A percentile compares a stretch with the other conserved stretches of the same genome.
Conservation (phyloP, 2,113 vertebrate genomes). For the Enhydra lutris region DNA sequence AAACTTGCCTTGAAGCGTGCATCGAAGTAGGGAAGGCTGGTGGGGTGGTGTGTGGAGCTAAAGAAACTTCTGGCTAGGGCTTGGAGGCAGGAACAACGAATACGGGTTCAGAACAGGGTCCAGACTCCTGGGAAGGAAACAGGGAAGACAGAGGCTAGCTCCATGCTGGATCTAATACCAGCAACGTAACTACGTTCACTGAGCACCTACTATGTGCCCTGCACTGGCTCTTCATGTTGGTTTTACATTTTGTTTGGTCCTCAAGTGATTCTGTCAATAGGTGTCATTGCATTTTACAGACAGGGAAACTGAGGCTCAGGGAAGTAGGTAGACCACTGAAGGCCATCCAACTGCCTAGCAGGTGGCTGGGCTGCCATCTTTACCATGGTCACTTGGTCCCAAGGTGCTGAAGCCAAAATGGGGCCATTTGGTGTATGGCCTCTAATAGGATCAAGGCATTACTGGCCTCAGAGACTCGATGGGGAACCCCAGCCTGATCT, state of each 20-base stretch:
- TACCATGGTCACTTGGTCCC: accelerated
- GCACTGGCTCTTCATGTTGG: background rate
- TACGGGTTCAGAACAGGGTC: accelerated
- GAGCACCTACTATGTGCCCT: background rate
- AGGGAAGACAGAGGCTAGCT: no score
- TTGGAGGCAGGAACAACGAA: background rate
- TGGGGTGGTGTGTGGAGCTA: background rate
- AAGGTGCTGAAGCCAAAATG: accelerated
- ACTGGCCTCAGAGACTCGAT: no score
- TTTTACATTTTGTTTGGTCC: background rate
- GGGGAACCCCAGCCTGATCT: background rate
- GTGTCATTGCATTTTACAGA: background rate
- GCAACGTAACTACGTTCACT: accelerated
- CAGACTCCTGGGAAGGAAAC: background rate
- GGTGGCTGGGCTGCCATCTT: background rate
- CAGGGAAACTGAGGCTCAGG: background rate
- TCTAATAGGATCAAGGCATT: background rate
- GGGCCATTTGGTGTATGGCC: background rate
- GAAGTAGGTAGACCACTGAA: no score
- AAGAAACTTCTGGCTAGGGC: background rate
- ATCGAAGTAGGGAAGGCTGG: background rate
- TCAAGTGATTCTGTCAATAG: background rate
- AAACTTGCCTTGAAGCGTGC: background rate
- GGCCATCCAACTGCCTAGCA: background rate
- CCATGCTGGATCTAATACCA: accelerated